A percentile compares a stretch with the other conserved stretches of the same genome.
Conservation (phyloP, 1,140 invertebrate genomes). For the Aphidius gifuensis region DNA sequence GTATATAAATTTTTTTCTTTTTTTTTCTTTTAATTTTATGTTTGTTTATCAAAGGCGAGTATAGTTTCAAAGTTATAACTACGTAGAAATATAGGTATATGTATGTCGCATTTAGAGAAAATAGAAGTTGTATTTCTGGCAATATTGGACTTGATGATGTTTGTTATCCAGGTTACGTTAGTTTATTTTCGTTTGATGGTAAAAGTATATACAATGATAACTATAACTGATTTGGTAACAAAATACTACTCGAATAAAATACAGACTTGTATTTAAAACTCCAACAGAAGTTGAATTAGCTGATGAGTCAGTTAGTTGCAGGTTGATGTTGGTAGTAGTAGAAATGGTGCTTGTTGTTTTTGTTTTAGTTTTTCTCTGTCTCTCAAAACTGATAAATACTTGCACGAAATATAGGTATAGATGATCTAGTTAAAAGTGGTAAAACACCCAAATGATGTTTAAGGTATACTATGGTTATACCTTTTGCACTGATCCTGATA, state of each 20-base stretch:
- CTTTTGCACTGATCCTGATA: neutral
- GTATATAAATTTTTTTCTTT: too few relatives aligned
- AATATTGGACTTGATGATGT: conserved; percentile 32
- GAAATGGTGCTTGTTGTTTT: too few relatives aligned
- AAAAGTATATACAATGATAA: conserved; percentile 48
- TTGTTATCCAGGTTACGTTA: conserved; percentile 28
- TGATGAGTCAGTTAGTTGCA: conserved; percentile 48
- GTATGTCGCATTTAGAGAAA: too few relatives aligned
- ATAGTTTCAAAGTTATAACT: too few relatives aligned
- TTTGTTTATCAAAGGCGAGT: too few relatives aligned
- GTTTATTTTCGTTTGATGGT: conserved; percentile 47
- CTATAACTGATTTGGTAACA: conserved; percentile 49
- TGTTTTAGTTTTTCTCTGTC: neutral
- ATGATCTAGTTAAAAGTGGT: too few relatives aligned
- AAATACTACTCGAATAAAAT: neutral
- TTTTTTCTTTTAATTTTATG: too few relatives aligned
- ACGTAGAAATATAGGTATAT: too few relatives aligned
- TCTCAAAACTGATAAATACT: neutral
- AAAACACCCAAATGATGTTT: too few relatives aligned
- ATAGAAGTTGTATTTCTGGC: too few relatives aligned
- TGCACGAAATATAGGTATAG: too few relatives aligned
- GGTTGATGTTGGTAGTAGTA: conserved; percentile 35
- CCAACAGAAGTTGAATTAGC: conserved; percentile 47
- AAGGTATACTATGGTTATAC: neutral
- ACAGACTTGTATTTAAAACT: conserved; percentile 34